Conservation (phyloP, 1,140 invertebrate species). For the Zelostemma sp. region DNA sequence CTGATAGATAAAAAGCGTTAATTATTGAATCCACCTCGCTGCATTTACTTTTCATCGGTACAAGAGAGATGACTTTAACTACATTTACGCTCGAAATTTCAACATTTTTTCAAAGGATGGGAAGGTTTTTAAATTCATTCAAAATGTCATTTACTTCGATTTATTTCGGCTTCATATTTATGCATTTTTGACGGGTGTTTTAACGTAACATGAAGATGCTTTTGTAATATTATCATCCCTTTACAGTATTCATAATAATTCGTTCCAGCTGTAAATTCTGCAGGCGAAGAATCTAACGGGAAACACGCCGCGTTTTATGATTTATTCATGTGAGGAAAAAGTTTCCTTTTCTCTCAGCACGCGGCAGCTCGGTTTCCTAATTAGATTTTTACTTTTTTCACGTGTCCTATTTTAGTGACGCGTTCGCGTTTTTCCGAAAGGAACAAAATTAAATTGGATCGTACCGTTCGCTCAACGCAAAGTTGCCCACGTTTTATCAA, state of each 20-base stretch:
- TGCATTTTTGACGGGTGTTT: neutral
- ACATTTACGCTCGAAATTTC: neutral
- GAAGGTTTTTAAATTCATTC: too few species aligned
- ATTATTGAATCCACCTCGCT: neutral
- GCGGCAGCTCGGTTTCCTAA: conserved; percentile 36
- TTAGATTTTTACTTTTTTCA: conserved; percentile 39
- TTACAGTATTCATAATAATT: conserved; percentile 38
- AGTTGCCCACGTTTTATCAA: too few species aligned
- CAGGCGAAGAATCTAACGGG: conserved; percentile 37
- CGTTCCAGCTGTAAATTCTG: conserved; percentile 42
- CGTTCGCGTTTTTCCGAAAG: conserved; percentile 26
- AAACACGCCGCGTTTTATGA: conserved; percentile 36
- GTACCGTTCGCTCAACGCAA: neutral
- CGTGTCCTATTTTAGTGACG: conserved; percentile 25
- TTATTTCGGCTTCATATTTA: neutral
- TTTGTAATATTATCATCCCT: conserved; percentile 6
- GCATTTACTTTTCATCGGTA: neutral
- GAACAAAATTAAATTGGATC: conserved; percentile 16
- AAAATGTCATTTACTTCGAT: neutral
- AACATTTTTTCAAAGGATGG: too few species aligned
- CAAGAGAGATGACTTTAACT: neutral
- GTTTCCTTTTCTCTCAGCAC: conserved; percentile 32
- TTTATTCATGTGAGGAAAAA: conserved; percentile 43
- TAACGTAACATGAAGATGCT: neutral
- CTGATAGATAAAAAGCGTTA: conserved; percentile 6